A percentile compares a stretch with the other conserved stretches of the same genome.
These are phyloP conservation scores for Heteromurus nitidus DNA, from an alignment of 2,888 invertebrate genomes.

Conservation along the genomic window DNA sequence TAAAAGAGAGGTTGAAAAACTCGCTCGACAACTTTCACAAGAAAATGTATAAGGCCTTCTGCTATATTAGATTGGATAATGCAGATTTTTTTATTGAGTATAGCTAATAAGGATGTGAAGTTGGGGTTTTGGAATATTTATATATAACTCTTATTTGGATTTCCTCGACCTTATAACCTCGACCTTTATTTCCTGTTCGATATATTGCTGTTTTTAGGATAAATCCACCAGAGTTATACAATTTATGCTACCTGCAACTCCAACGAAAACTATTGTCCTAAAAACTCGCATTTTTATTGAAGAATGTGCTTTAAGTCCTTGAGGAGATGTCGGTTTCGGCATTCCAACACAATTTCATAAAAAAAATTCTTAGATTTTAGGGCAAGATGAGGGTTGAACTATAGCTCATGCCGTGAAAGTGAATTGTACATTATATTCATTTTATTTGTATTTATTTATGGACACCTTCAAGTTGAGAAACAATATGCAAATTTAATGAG, in stretches of 20 bases:
- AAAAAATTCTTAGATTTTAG: not conserved
- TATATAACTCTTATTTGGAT: not conserved
- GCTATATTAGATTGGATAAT: too few relatives aligned
- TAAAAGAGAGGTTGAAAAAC: not conserved
- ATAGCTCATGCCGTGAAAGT: not conserved
- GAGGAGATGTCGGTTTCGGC: not conserved
- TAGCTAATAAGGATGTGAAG: too few relatives aligned
- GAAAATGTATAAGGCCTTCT: not conserved
- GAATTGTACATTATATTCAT: too few relatives aligned
- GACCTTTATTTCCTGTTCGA: slow-evolving; percentile 39
- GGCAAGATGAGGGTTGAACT: not conserved
- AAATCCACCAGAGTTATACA: not conserved
- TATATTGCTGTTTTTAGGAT: not conserved
- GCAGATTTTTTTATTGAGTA: too few relatives aligned
- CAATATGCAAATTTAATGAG: too few relatives aligned
- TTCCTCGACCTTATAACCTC: slow-evolving; percentile 26
- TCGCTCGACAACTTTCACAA: slow-evolving; percentile 34
- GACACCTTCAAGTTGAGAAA: too few relatives aligned
- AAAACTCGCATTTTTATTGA: not conserved
- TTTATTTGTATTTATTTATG: too few relatives aligned
- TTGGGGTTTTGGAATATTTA: not conserved
- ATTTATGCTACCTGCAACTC: too few relatives aligned
- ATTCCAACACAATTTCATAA: too few relatives aligned
- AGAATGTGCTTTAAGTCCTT: not conserved
- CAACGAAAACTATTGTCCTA: slow-evolving; percentile 13